Percentiles rank a stretch among this genome's conserved stretches.
These are phyloP conservation scores for Helogale parvula DNA, from an alignment of 2,113 vertebrate genomes.

Conservation along the genomic window DNA sequence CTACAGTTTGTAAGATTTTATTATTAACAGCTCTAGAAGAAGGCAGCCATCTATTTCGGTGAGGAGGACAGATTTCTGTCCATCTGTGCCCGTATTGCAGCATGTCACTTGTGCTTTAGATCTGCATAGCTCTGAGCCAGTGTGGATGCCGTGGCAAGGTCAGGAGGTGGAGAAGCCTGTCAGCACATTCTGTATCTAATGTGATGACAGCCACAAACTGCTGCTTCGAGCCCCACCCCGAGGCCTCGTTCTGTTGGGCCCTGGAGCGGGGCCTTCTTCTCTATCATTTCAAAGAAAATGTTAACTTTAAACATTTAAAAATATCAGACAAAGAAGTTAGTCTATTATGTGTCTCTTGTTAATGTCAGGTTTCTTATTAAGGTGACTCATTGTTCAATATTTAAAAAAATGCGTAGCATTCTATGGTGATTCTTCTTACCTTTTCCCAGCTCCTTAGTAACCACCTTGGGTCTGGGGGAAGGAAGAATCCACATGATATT, in stretches of 20 bases:
- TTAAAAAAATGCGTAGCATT: neutral
- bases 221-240: constrained; percentile 73
- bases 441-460: neutral
- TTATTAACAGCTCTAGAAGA: constrained; percentile 86
- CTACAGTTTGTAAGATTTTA: constrained; percentile 86
- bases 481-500: neutral
- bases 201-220: constrained; percentile 82
- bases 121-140: constrained; percentile 86
- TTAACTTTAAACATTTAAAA: constrained; percentile 73
- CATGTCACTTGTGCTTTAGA: constrained; percentile 87
- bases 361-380: constrained; percentile 58
- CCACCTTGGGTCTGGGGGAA: neutral
- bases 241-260: constrained; percentile 81
- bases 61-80: constrained; percentile 90
- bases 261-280: constrained; percentile 74
- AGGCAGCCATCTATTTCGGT: constrained; percentile 83
- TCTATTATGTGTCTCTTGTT: constrained; percentile 62
- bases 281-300: constrained; percentile 76
- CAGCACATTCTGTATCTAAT: constrained; percentile 83
- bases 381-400: constrained; percentile 26
- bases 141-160: constrained; percentile 85
- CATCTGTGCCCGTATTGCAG: constrained; percentile 89
- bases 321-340: constrained; percentile 68
- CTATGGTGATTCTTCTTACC: neutral
- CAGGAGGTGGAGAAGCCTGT: constrained; percentile 86